These are phyloP conservation scores for Calameuta pallipes DNA, from an alignment of 2,888 invertebrate genomes.

Conservation along the genomic window DNA sequence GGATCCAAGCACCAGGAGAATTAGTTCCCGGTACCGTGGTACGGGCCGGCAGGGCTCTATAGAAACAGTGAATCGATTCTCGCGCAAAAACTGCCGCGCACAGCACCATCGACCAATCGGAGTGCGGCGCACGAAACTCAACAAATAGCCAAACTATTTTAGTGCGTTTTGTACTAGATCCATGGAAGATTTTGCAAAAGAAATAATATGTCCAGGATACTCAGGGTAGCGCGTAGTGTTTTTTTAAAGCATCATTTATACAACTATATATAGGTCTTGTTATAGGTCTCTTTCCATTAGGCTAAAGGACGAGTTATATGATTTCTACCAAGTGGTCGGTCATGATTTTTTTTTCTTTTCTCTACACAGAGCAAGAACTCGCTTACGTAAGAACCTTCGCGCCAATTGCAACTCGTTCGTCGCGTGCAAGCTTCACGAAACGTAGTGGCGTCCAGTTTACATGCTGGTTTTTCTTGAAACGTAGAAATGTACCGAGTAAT, in stretches of 20 bases:
- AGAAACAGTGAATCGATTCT: constrained; percentile 45
- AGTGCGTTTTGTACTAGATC: neutral
- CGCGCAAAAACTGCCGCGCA: constrained; percentile 45
- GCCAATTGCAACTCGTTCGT: neutral
- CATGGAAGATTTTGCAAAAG: neutral
- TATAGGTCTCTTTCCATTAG: neutral
- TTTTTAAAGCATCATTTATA: neutral
- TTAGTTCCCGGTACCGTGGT: constrained; percentile 11
- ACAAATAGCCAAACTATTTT: constrained; percentile 26
- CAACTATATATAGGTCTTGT: neutral
- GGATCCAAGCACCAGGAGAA: constrained; percentile 28
- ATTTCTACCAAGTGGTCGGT: neutral
- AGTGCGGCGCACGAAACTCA: constrained; percentile 18
- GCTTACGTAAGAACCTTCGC: neutral
- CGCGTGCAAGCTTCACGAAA: neutral
- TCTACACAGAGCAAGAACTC: neutral
- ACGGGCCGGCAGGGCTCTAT: constrained; percentile 32
- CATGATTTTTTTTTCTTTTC: neutral
- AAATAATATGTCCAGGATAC: neutral
- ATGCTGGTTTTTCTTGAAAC: neutral
- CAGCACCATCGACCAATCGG: constrained; percentile 31
- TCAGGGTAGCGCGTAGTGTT: neutral
- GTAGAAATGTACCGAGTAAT: neutral
- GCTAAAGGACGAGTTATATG: neutral
- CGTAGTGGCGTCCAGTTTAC: neutral